Evolutionary conservation across 2,797 vertebrate genomes (phyloP).

Genomic region (Sebastiscus tertius): DNA sequence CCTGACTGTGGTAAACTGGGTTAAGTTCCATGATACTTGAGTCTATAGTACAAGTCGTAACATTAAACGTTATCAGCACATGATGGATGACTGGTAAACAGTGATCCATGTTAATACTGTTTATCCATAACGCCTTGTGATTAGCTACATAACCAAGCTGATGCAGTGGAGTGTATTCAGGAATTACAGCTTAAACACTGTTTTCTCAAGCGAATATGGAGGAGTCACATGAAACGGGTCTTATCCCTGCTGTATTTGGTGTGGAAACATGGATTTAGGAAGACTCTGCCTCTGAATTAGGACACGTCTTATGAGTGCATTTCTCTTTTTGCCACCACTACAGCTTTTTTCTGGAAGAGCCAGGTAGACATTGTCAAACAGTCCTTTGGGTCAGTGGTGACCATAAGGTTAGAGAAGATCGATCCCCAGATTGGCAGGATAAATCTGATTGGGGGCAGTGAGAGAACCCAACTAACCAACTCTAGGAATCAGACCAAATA

Average conservation of each 20-base stretch:
- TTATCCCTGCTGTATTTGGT: neutral
- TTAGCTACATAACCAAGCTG: neutral
- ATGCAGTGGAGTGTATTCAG: neutral
- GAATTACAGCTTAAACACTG: neutral
- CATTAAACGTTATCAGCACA: neutral
- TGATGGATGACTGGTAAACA: neutral
- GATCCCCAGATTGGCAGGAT: neutral
- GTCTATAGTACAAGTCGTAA: neutral
- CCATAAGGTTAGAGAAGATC: neutral
- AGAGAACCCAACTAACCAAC: neutral
- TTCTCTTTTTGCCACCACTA: neutral
- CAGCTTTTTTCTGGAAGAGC: neutral
- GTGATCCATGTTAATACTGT: neutral
- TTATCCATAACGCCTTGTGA: neutral
- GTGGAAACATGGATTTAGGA: conserved; percentile 1
- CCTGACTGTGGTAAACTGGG: neutral
- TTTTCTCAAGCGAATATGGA: neutral
- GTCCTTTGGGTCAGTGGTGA: neutral
- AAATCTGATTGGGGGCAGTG: neutral
- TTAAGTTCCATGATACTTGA: neutral
- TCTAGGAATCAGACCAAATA: neutral
- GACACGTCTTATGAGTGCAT: neutral
- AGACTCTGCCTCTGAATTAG: neutral
- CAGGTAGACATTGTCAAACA: neutral
- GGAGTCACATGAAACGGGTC: neutral